These are phyloP conservation scores for Palythoa caribaeorum DNA, from an alignment of 92 coral and sea anemone species.

Conservation along the genomic window DNA sequence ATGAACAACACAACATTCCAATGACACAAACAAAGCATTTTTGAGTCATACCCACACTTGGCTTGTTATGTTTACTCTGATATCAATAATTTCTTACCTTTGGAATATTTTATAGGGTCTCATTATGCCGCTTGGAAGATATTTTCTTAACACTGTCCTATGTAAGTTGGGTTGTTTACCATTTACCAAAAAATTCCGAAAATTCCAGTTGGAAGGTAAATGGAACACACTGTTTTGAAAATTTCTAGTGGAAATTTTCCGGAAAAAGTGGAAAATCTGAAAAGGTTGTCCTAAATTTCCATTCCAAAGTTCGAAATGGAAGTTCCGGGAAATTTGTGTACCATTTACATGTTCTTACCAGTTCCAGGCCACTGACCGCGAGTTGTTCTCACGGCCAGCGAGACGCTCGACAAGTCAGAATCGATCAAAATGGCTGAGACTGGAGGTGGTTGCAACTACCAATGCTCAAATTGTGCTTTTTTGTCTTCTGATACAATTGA, in stretches of 20 bases:
- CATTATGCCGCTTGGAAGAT: no score
- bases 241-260: slow-evolving; percentile 40
- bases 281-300: slow-evolving; percentile 47
- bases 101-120: no score
- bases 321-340: slow-evolving; percentile 48
- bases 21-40: no score
- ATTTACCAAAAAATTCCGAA: no score
- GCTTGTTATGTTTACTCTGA: no score
- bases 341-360: slow-evolving; percentile 46
- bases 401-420: slow-evolving; percentile 36
- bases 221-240: slow-evolving; percentile 39
- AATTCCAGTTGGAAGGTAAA: slow-evolving; percentile 42
- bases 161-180: no score
- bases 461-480: slow-evolving; percentile 44
- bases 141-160: no score
- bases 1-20: no score
- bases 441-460: slow-evolving; percentile 47
- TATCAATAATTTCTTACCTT: no score
- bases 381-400: slow-evolving; percentile 45
- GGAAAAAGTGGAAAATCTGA: slow-evolving; percentile 30
- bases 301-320: slow-evolving; percentile 50
- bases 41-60: no score
- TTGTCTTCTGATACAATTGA: slow-evolving; percentile 36
- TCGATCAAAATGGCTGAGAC: slow-evolving; percentile 35
- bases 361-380: slow-evolving; percentile 48